Conservation (phyloP, 1,140 invertebrate species). For the Drosophila erecta region DNA sequence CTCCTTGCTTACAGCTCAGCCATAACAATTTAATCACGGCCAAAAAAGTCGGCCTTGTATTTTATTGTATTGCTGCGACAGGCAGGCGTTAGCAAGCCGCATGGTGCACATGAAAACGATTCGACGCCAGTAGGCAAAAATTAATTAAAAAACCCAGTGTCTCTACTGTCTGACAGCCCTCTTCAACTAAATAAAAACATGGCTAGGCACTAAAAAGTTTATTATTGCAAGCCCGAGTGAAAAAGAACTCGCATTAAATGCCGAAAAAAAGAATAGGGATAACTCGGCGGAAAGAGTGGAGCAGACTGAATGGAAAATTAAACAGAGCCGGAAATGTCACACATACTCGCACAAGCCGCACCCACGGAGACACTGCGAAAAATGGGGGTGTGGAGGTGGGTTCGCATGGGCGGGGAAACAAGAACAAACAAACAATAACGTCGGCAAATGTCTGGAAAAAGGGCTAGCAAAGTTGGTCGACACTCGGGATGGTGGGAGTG, state of each 20-base stretch:
- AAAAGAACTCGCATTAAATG: slow-evolving; percentile 76
- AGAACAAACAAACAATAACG: slow-evolving; percentile 81
- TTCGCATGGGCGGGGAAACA: slow-evolving; percentile 20
- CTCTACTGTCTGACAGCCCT: not conserved
- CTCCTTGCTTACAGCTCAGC: slow-evolving; percentile 13
- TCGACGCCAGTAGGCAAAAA: slow-evolving; percentile 67
- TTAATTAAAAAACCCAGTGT: slow-evolving; percentile 73
- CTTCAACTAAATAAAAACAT: slow-evolving; percentile 68
- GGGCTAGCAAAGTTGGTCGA: slow-evolving; percentile 73
- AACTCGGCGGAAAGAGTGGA: slow-evolving; percentile 41
- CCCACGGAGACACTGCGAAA: slow-evolving; percentile 58
- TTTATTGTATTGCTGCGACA: slow-evolving; percentile 70
- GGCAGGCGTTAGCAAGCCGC: slow-evolving; percentile 37
- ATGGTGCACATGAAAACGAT: slow-evolving; percentile 51
- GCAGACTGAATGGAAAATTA: slow-evolving; percentile 73
- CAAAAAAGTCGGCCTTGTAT: slow-evolving; percentile 58
- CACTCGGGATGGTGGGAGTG: slow-evolving; percentile 27
- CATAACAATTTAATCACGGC: slow-evolving; percentile 80
- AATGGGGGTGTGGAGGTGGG: too few relatives aligned
- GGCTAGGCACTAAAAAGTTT: slow-evolving; percentile 82
- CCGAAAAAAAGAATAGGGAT: slow-evolving; percentile 47
- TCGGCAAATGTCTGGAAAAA: slow-evolving; percentile 77
- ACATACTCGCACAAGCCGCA: slow-evolving; percentile 70
- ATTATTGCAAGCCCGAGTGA: slow-evolving; percentile 64
- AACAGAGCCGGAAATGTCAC: slow-evolving; percentile 80